Base-by-base conservation (phyloP, 2,113 vertebrate species). In the Pygoscelis antarcticus region DNA sequence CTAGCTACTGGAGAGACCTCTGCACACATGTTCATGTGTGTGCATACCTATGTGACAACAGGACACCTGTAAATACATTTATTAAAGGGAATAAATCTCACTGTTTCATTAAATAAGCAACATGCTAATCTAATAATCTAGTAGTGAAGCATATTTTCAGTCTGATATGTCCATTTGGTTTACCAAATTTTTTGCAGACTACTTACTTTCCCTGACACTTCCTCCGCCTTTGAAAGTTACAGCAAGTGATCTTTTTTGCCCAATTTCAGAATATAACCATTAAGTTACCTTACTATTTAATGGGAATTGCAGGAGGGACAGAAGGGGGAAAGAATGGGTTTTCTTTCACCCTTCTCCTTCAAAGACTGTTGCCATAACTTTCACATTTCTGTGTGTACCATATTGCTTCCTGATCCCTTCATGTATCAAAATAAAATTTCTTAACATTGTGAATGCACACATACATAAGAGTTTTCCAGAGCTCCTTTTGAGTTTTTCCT, bases 381-480 rank as follows among this genome's bases (percentile, higher is more conserved):
- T n/a, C 29, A 30, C 57, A 66, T 23, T 38, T 29, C 46, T 66
- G 10, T 19, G 15, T 17, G 17, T 7, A 70, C 13, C 7, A n/a
- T 11, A 79, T 7, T 49, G 57, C 30, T 68, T 54, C 25, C 30
- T 11, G 15, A 81, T 36, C n/a, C 38, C 38, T 69, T 34, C 55
- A 61, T 19, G 47, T 42, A 42, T 66, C 3, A 2, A 10, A 38
- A 38, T 6, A 49, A 30, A 22, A 19, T 29, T 70, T 88, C 34
- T 75, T 49, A n/a, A 16, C 26, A 80, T 8, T 47, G 30, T 38
- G 20, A 85, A 79, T 5, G 10, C 51, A 74, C 0, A 0, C 8
- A 32, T 27, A 34, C 8, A 27, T 6, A 42, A 66, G 9, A 77
- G 58, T 74, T 70, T 61, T 55, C 27, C 40, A 74, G 16, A 77